Base-by-base conservation (phyloP, 2,113 vertebrate species). In the Riparia riparia region DNA sequence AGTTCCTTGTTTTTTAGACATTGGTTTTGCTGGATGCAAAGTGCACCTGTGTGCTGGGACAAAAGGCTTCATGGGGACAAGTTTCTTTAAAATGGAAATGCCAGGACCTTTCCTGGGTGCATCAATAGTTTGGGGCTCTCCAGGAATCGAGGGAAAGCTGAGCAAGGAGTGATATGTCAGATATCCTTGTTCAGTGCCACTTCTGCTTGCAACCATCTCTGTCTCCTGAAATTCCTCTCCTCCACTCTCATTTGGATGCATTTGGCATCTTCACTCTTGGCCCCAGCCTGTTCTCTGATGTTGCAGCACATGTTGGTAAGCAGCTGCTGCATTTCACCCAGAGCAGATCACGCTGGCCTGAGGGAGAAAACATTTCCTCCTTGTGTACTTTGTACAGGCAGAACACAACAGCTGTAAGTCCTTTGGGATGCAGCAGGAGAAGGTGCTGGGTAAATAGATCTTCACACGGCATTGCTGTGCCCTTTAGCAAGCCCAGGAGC, bases 311-410 rank as follows among this genome's bases (percentile, higher is more conserved):
- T 71, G 76, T 92, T 79, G 6, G 3, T 19, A 8, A 92, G 92
- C 96, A 96, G 95, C 96, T 96, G 96, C 39, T 90, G 80, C 57
- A 3, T 86, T 72, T 96, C 93, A 95, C 41, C 71, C 82, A 20
- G 76, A 72, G 56, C 76, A 71, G 82, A 71, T 56, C 3, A 3
- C 0, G 0, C 44, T 92, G 84, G 76, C 76, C 28, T 18, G 63
- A 87, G 76, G 56, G n/a, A 93, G 88, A 31, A 95, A 89, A 49
- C 49, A 68, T 97, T 93, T 96, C 56, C 82, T 85, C 11, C 70
- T 94, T 64, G 88, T 50, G 76, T 92, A 50, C 90, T 91, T 61
- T 83, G 57, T 73, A 13, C 51, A 74, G 65, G 82, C 49, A 68
- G 76, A 58, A 17, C 37, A 1, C 14, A 78, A 86, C 88, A 72